phyloP scores from a whole-genome alignment of 2,113 vertebrate species.

The Addax nasomaculatus region DNA sequence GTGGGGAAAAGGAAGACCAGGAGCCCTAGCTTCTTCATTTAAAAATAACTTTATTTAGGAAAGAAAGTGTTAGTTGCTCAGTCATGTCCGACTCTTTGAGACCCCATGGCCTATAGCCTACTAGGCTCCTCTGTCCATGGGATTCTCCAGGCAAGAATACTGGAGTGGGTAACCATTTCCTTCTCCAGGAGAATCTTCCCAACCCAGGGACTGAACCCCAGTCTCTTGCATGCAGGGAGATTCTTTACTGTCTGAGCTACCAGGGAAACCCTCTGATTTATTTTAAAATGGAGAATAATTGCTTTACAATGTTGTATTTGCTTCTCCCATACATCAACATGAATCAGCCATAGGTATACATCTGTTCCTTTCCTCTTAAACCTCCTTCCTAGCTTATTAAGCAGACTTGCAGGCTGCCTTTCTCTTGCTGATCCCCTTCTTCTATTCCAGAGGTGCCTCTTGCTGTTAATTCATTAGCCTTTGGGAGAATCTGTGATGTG shows the following conservation, averaged over 20 bases:
- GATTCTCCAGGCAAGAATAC: neutral
- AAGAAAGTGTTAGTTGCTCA: neutral
- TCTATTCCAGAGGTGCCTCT: neutral
- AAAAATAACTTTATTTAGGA: neutral
- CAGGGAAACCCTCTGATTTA: neutral
- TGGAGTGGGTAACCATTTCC: neutral
- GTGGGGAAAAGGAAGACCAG: no score
- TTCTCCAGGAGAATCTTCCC: neutral
- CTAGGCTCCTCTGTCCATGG: neutral
- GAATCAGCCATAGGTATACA: neutral
- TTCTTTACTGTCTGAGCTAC: neutral
- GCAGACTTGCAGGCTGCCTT: neutral
- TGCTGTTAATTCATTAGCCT: neutral
- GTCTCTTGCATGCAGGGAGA: neutral
- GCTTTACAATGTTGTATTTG: neutral
- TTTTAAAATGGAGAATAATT: neutral
- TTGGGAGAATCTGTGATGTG: no score
- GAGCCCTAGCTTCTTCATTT: rapidly evolving
- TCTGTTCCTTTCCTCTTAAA: neutral
- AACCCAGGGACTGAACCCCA: neutral
- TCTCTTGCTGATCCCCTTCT: neutral
- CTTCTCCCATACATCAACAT: neutral
- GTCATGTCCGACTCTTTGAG: neutral
- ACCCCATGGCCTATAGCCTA: neutral
- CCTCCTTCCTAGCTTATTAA: neutral